These are phyloP conservation scores for Drosophila mettleri DNA, from an alignment of 2,888 invertebrate species.

Conservation along the genomic window DNA sequence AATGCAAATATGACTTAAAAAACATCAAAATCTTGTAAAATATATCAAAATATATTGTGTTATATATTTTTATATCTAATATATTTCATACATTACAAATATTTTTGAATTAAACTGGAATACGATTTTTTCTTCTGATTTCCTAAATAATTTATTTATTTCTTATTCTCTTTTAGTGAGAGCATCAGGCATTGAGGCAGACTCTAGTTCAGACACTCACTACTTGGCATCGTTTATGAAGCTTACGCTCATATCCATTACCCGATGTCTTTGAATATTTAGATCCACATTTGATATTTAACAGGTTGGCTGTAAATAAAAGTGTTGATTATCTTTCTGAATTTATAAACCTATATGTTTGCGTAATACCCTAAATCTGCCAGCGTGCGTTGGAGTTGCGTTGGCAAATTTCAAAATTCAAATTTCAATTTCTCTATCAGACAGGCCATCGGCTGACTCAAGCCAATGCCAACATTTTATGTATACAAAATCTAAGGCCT, in stretches of 20 bases:
- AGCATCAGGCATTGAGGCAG: background rate
- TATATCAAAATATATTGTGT: too few relatives aligned
- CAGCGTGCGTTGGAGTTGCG: background rate
- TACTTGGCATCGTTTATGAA: background rate
- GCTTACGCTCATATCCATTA: background rate
- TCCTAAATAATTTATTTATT: too few relatives aligned
- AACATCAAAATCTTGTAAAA: too few relatives aligned
- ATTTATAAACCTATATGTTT: slow-evolving; percentile 13
- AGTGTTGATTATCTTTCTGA: slow-evolving; percentile 16
- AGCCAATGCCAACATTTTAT: slow-evolving; percentile 31
- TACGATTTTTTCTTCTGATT: too few relatives aligned
- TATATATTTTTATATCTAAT: too few relatives aligned
- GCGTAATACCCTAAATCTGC: slow-evolving; percentile 11
- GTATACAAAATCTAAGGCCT: slow-evolving; percentile 32
- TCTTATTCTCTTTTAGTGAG: too few relatives aligned
- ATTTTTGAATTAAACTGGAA: too few relatives aligned
- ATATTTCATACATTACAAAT: too few relatives aligned
- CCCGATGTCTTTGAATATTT: background rate
- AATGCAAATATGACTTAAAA: too few relatives aligned
- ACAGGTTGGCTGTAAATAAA: slow-evolving; percentile 15
- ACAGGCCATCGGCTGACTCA: slow-evolving; percentile 33
- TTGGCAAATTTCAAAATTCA: slow-evolving; percentile 46
- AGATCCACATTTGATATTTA: slow-evolving; percentile 1
- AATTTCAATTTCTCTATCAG: slow-evolving; percentile 61
- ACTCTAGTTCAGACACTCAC: background rate